Base-by-base conservation (phyloP, 2,113 vertebrate genomes). In the Sarotherodon lohbergeri region DNA sequence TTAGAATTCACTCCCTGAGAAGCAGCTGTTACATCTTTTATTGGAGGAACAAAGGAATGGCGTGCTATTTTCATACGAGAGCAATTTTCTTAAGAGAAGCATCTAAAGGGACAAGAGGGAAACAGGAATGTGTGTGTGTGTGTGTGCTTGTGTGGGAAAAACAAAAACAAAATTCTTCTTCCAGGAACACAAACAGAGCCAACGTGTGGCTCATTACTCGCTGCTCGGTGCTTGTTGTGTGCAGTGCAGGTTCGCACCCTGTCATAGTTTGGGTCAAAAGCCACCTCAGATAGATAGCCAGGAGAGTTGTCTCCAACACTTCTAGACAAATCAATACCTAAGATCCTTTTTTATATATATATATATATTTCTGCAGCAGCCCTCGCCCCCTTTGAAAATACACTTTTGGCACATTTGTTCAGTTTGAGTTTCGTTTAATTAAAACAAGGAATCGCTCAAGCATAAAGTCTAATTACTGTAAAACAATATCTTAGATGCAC, bases 21-120 rank as follows among this genome's bases (percentile, higher is more conserved):
- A 92, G 94, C 95, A 95, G 93, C 95, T 94, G 93, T 94, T 96
- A 85, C 92, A 94, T 96, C 93, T 95, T 95, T 96, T 94, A 95
- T 94, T 88, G 90, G 85, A 87, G 78, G 90, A 94, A 95, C 90
- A 95, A 94, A 95, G 91, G 90, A 87, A 93, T 89, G 90, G 80
- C 32, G 36, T 91, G 91, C 86, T 82, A 89, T 91, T 94, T 95
- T 93, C 90, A 89, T 90, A 80, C 6, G n/a, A 91, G 80, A 66
- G 91, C 91, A 76, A 89, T 90, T 93, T 95, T 91, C 68, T 90
- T 92, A 88, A 92, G 85, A 94, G 90, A 82, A 46, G 76, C 81
- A 89, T 88, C 90, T 39, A 86, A 90, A 83, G 83, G 85, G 89
- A 91, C 86, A 82, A 91, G 73, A 59, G 34, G 81, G 43, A 91